Evolutionary conservation across 2,888 invertebrate species (phyloP), one percentile per base, ranked within the genome.

Genomic region (Furcula furcula): DNA sequence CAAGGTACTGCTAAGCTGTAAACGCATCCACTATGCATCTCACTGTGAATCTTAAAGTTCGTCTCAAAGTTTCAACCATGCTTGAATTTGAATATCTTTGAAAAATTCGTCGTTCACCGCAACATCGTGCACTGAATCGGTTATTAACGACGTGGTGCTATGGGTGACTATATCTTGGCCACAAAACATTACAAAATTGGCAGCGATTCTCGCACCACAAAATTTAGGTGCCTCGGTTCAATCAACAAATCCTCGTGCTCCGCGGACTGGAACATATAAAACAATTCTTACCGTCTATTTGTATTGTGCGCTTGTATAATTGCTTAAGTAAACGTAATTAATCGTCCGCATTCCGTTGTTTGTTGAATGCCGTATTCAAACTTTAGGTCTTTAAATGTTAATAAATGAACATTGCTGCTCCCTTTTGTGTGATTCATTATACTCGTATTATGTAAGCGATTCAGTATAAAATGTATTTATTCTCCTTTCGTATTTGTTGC

Each of bases 81-180:
- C 2, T 11, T 4, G 12, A 35, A 46, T 23, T 11, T 7, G 5
- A 23, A 23, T 13, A 25, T n/a, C n/a, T n/a, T n/a, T n/a, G n/a
- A n/a, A 29, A 43, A 40, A 13, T 29, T 31, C 22, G 21, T 22
- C 13, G 10, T 26, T 7, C 1, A 18, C 14, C 26, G n/a, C n/a
- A n/a, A n/a, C 27, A 7, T 32, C 23, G 15, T 25, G 15, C 27
- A 20, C 13, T 34, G 33, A 37, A 35, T 31, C n/a, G 26, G 29
- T 23, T 34, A 36, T 30, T 44, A 38, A 40, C 36, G 29, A 34
- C 32, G 16, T 21, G 19, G 25, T 31, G 32, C 31, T 30, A 18
- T 13, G 29, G 34, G 21, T 36, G 36, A 32, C 36, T 36, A 29
- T 23, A 40, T 34, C 36, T n/a, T 31, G 7, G 22, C 15, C 29